Percentiles rank a stretch among this genome's conserved stretches.
Evolutionary conservation across 2,113 vertebrate genomes (phyloP).

Genomic region (Cynocephalus volans): DNA sequence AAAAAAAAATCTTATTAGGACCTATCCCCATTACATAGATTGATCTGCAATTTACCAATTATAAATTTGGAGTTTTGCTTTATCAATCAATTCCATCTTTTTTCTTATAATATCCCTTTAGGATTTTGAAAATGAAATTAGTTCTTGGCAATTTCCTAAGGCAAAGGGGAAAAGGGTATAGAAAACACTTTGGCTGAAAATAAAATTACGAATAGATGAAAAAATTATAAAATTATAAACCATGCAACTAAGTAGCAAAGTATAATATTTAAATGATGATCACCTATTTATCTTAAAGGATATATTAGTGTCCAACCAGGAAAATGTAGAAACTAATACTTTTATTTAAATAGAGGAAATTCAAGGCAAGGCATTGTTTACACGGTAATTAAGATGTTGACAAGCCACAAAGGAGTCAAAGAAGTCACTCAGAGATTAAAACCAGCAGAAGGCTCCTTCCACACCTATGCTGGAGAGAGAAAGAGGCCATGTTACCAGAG

Average conservation of each 20-base stretch:
- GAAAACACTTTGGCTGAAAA: constrained; percentile 56
- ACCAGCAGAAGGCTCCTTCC: neutral
- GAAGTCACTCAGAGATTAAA: neutral
- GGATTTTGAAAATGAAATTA: constrained; percentile 44
- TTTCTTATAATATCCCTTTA: constrained; percentile 43
- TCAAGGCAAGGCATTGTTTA: neutral
- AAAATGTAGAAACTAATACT: neutral
- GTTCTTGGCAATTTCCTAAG: constrained; percentile 56
- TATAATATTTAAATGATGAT: constrained; percentile 24
- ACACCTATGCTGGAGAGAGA: neutral
- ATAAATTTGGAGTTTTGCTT: constrained; percentile 66
- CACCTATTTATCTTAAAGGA: neutral
- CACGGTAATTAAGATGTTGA: neutral
- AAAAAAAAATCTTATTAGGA: constrained; percentile 64
- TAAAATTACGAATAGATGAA: neutral
- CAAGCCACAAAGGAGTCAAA: neutral
- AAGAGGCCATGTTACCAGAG: neutral
- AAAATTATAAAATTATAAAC: neutral
- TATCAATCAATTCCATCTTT: constrained; percentile 52
- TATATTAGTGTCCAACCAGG: neutral
- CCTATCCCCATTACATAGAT: constrained; percentile 28
- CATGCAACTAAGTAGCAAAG: neutral
- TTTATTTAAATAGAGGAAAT: constrained; percentile 11
- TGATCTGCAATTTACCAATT: constrained; percentile 60
- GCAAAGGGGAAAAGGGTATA: neutral